Base-by-base conservation (phyloP, 2,113 vertebrate species). In the Ceyx margarethae region DNA sequence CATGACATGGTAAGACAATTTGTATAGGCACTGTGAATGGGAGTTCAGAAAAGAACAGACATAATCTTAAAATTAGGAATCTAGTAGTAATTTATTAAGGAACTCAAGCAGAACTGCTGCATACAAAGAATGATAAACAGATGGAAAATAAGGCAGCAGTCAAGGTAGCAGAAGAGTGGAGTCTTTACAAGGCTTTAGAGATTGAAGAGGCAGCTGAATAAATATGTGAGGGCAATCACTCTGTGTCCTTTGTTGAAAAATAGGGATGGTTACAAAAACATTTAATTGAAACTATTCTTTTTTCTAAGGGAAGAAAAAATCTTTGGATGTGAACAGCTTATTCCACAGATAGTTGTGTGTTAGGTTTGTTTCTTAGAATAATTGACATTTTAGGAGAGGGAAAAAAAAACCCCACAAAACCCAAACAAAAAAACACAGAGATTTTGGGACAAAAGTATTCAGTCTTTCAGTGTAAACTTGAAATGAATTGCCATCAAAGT, bases 1-100 rank as follows among this genome's bases (percentile, higher is more conserved):
- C 74, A 91, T 95, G 81, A 93, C 71, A 73, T 18, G 64, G 81
- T 92, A 82, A 87, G 86, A 85, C 21, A 20, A 86, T 91, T 95
- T 88, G 72, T 95, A 46, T 76, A 95, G 89, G 91, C 66, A 43
- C 73, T 77, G 4, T 56, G 90, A 89, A 90, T 93, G 85, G 84
- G 93, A 92, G 85, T 94, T 96, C 73, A 91, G 64, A 86, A 94
- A 96, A 95, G 91, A 93, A 71, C 79, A 90, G 94, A 79, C 90
- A 85, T 91, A 95, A 94, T 94, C 90, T 96, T 86, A 94, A 93
- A 93, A 96, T 96, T 96, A 96, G 80, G 82, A 92, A 88, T 93
- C 91, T 85, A 88, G 72, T 91, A 88, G 86, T 83, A 95, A 95
- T 94, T 95, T 95, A 93, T 96, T 96, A 95, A 81, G 90, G 90